Base-by-base conservation (phyloP, 2,113 vertebrate genomes). In the Hemicordylus capensis region DNA sequence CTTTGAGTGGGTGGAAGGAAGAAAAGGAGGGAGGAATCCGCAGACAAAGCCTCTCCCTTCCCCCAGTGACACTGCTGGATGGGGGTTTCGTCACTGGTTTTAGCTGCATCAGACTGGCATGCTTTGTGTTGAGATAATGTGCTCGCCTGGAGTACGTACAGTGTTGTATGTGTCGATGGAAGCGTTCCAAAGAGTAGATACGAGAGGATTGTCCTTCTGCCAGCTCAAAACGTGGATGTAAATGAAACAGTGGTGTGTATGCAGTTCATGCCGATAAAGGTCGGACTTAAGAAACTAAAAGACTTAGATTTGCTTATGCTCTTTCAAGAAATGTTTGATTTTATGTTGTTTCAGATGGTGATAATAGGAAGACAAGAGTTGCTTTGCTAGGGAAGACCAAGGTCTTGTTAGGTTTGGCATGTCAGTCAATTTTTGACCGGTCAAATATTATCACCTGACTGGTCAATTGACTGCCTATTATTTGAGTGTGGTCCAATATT, bases 41-140 rank as follows among this genome's bases (percentile, higher is more conserved):
- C 58, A 73, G 44, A 87, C 86, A 83, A 87, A 87, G 67, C 61
- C 61, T 11, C 37, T 31, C 10, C 59, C 26, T 54, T 51, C 3
- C 63, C 39, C 44, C 51, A 31, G 6, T 20, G 2, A 28, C 9
- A 19, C 48, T 6, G 6, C 24, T 26, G 5, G 34, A 42, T 20
- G 20, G 56, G 42, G 42, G 24, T 11, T 59, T 76, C 2, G 0
- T 67, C 63, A 56, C 74, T 31, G 63, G 37, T 17, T 83, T 56
- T 26, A 34, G 34, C 56, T 72, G 86, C 56, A 26, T 78, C 12
- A 22, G 44, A 10, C 75, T 82, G 64, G 74, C n/a, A n/a, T 37
- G 56, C 75, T 59, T 63, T 63, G 80, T 72, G 46, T 24, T 72
- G 42, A 78, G 64, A 59, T 72, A 72, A 82, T 72, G 54, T 22